Evolutionary conservation across 2,888 invertebrate genomes (phyloP), one percentile per base, ranked within the genome.

Genomic region (Callyntrura sp.): DNA sequence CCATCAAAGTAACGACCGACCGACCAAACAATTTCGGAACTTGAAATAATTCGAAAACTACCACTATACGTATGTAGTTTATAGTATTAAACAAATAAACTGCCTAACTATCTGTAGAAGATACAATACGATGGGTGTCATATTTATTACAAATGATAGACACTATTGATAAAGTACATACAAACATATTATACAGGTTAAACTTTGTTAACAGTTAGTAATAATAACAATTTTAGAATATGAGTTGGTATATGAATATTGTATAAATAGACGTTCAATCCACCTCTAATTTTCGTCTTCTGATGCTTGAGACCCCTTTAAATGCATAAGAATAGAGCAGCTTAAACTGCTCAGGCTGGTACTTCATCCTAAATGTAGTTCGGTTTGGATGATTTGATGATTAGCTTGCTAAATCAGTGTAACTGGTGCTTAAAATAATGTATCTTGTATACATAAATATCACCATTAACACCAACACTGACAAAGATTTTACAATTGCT

Each of bases 401-500:
- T 20, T 43, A 45, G 45, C 70, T 45, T 17, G 9, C 48, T 6
- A 45, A 70, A 1, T 28, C 35, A 35, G 68, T 73, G 45, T 73
- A 45, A 17, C 0, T 73, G 23, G 11, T 73, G 73, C 48, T 17
- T 20, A n/a, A 73, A 73, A 4, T 73, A 48, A 73, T 73, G 73
- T 48, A 73, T 73, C 23, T 73, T 73, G 73, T 73, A 73, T 73
- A 73, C 73, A 73, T 73, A 73, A 73, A 73, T 73, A 73, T 73
- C 73, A 73, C 73, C 73, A 23, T 73, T 11, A 73, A 73, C 73
- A 73, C 73, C 73, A 73, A 48, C 73, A 73, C 48, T 23, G 25
- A 20, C 12, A 35, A 12, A 68, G 35, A 35, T 17, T 60, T 20
- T 8, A 57, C 35, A 35, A 35, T 35, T 35, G 35, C 35, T 4